A percentile compares a stretch with the other conserved stretches of the same genome.
Evolutionary conservation across 2,888 invertebrate genomes (phyloP).

Genomic region (Saturnia japonica): DNA sequence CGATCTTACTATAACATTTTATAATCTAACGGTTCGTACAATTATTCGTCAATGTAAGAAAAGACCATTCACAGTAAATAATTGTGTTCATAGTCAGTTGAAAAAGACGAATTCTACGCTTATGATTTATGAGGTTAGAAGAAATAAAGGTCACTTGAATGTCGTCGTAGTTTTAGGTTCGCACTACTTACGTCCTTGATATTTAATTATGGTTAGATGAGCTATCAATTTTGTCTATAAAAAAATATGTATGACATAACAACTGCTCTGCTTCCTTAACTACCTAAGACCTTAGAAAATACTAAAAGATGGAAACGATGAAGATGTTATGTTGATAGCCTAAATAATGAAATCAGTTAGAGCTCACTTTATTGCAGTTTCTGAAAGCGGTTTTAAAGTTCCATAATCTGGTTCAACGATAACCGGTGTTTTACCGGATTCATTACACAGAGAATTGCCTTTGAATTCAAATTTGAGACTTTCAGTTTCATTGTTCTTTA

Average conservation of each 20-base stretch:
- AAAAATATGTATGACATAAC: neutral
- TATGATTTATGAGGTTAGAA: neutral
- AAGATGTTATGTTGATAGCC: neutral
- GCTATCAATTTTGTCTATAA: neutral
- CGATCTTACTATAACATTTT: too few species aligned
- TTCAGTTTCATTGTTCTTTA: slow-evolving; percentile 81
- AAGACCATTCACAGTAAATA: neutral
- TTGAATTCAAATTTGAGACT: slow-evolving; percentile 76
- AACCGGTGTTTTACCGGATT: slow-evolving; percentile 77
- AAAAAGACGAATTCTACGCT: neutral
- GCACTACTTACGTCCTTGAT: neutral
- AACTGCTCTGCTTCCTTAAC: neutral
- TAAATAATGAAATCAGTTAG: neutral
- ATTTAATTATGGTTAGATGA: neutral
- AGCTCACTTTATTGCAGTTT: slow-evolving; percentile 78
- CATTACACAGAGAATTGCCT: slow-evolving; percentile 79
- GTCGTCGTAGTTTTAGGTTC: neutral
- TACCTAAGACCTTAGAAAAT: neutral
- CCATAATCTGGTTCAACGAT: slow-evolving; percentile 77
- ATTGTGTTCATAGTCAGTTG: neutral
- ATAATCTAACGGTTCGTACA: too few species aligned
- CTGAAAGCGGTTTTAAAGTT: slow-evolving; percentile 66
- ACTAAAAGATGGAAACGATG: neutral
- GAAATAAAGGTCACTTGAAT: neutral
- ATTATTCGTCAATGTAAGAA: too few species aligned